Percentiles rank a stretch among this genome's conserved stretches.
These are phyloP conservation scores for Edolisoma coerulescens DNA, from an alignment of 2,113 vertebrate species.

Conservation along the genomic window DNA sequence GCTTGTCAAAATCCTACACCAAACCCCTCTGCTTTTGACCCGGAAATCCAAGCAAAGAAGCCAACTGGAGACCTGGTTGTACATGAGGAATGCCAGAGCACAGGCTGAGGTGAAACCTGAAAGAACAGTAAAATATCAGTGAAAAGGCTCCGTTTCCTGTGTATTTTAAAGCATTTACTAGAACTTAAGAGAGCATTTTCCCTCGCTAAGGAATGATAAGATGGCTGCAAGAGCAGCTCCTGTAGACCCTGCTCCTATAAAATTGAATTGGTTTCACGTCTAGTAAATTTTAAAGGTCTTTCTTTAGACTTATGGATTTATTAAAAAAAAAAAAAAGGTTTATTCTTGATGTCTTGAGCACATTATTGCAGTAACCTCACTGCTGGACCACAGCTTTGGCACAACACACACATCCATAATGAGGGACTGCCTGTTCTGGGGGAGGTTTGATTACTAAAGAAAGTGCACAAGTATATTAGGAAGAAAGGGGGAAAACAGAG, in stretches of 20 bases:
- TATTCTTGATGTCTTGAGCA: slow-evolving; percentile 4
- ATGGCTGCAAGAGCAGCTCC: not conserved
- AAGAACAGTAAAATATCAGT: not conserved
- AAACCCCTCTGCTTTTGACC: not conserved
- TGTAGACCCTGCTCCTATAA: not conserved
- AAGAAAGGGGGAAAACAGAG: not conserved
- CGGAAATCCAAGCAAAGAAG: rapidly evolving
- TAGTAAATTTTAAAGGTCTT: not conserved
- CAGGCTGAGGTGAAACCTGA: not conserved
- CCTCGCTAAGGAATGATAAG: not conserved
- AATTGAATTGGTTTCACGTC: not conserved
- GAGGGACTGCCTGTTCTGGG: slow-evolving; percentile 14
- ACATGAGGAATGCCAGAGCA: not conserved
- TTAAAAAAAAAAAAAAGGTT: not conserved
- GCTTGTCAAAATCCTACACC: not conserved
- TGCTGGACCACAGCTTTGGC: slow-evolving; percentile 35
- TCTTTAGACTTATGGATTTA: not conserved
- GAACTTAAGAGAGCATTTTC: not conserved
- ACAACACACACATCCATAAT: slow-evolving; percentile 32
- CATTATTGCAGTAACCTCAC: slow-evolving; percentile 4
- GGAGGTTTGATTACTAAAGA: slow-evolving; percentile 33
- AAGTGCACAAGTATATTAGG: not conserved
- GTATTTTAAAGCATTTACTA: not conserved
- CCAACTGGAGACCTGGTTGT: rapidly evolving
- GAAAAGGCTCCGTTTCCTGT: not conserved